These are phyloP conservation scores for Drosophila lutescens DNA, from an alignment of 2,888 invertebrate species.

Conservation along the genomic window DNA sequence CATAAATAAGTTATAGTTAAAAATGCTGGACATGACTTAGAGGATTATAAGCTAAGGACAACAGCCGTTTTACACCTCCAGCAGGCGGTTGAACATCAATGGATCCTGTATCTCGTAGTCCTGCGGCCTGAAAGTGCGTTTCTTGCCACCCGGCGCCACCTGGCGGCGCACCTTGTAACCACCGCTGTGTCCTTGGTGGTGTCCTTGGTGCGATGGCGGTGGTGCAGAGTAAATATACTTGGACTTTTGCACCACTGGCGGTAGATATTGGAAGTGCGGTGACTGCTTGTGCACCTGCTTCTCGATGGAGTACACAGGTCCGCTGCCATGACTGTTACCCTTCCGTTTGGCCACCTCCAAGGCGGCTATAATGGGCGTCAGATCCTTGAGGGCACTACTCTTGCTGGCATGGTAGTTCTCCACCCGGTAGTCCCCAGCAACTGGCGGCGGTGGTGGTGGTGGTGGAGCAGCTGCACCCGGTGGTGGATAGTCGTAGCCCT, in stretches of 20 bases:
- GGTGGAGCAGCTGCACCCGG: constrained; percentile 38
- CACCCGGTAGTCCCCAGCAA: constrained; percentile 65
- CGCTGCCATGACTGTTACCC: constrained; percentile 37
- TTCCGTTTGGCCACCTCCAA: constrained; percentile 80
- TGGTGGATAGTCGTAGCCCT: constrained; percentile 76
- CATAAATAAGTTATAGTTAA: constrained; percentile 67
- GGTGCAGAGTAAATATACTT: constrained; percentile 81
- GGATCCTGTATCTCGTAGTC: constrained; percentile 79
- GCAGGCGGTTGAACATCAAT: constrained; percentile 75
- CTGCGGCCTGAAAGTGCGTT: constrained; percentile 44
- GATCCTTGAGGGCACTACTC: constrained; percentile 68
- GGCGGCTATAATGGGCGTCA: constrained; percentile 81
- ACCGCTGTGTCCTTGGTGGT: constrained; percentile 46
- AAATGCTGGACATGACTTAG: constrained; percentile 77
- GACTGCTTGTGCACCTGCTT: constrained; percentile 78
- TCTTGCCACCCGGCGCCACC: constrained; percentile 25
- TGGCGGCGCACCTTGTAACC: constrained; percentile 78
- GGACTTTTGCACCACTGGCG: constrained; percentile 78
- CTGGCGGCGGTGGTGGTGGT: constrained; percentile 39
- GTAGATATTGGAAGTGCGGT: constrained; percentile 67
- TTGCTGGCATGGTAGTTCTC: constrained; percentile 72
- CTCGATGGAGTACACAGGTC: constrained; percentile 74
- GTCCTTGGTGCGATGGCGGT: constrained; percentile 56
- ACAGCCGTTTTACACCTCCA: constrained; percentile 57
- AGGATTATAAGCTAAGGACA: constrained; percentile 55